Percentiles rank a stretch among this genome's conserved stretches.
Evolutionary conservation across 53 echinoderm and acorn worm genomes (phyloP).

Genomic region (Patiria pectinifera): DNA sequence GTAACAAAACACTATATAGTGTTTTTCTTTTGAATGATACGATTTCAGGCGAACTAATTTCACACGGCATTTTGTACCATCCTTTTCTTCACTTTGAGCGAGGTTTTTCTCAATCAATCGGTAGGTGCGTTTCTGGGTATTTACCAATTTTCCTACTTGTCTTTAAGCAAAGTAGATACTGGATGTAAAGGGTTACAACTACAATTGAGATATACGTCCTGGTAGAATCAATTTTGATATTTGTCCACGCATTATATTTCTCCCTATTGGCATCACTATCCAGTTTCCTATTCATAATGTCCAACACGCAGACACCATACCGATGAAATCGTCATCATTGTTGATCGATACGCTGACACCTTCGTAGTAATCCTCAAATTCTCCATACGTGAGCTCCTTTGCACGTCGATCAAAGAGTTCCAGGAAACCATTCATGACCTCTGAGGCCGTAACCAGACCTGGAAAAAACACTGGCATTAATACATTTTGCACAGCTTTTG

Average conservation of each 20-base stretch:
- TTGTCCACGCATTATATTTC: neutral
- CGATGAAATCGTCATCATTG: constrained; percentile 85
- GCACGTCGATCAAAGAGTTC: constrained; percentile 82
- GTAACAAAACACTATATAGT: no score
- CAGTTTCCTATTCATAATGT: constrained; percentile 47
- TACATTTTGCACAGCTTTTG: no score
- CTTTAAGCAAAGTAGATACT: no score
- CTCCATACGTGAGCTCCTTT: constrained; percentile 82
- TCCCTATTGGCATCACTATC: neutral
- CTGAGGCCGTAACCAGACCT: constrained; percentile 79
- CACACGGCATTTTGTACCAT: no score
- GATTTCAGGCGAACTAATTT: no score
- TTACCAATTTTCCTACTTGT: no score
- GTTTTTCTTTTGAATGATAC: no score
- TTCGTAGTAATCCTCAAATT: constrained; percentile 98
- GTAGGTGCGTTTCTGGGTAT: no score
- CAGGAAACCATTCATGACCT: constrained; percentile 79
- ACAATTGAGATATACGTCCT: neutral
- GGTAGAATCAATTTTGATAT: neutral
- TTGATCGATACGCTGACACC: constrained; percentile 79
- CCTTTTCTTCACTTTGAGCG: no score
- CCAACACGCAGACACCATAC: constrained; percentile 87
- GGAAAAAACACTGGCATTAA: neutral
- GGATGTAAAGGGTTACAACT: no score
- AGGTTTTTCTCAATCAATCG: no score